Evolutionary conservation across 2,797 vertebrate species (phyloP), one percentile per base, ranked within the genome.

Genomic region (Gymnodraco acuticeps): DNA sequence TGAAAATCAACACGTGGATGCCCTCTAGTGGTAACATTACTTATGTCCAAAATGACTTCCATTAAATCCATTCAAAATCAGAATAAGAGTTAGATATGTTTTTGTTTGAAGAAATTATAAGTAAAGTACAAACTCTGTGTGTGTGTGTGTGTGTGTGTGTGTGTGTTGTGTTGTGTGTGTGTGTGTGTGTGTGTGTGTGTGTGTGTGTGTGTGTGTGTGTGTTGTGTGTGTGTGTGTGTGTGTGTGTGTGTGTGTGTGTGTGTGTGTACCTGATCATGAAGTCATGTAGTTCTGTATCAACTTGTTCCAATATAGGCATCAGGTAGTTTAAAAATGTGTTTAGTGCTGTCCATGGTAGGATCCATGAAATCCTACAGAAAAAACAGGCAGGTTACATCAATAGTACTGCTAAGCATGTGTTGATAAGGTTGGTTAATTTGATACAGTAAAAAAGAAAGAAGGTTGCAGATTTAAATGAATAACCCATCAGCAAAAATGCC

Each of bases 331-430:
- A 89, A n/a, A 72, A 96, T 95, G 81, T 96, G 95, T 74, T 96
- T 96, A 10, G 96, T 97, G 78, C 94, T 94, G 90, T 96, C 95
- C 96, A 97, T 96, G 33, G 96, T 96, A 15, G 94, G 95, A 83
- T 96, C 96, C 96, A 97, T 96, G 79, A 96, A 97, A 84, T 97
- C 96, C 96, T 97, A 67, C 15, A 68, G 17, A 50, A 20, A 72
- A 13, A 41, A 67, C 3, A 59, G 10, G 47, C 11, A 61, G 19
- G 47, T 54, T 68, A 43, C 0, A 54, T 12, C 42, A 12, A 52
- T 38, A 66, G 27, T 9, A 38, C 14, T 33, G 12, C 8, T 12
- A 3, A 52, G 72, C 6, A 0, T 52, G 42, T 23, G 19, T 1
- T 5, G 27, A 66, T 13, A 27, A 45, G 17, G 3, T 4, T 50